These are phyloP conservation scores for Atrina japonica DNA, from an alignment of 2,888 invertebrate genomes.

Conservation along the genomic window DNA sequence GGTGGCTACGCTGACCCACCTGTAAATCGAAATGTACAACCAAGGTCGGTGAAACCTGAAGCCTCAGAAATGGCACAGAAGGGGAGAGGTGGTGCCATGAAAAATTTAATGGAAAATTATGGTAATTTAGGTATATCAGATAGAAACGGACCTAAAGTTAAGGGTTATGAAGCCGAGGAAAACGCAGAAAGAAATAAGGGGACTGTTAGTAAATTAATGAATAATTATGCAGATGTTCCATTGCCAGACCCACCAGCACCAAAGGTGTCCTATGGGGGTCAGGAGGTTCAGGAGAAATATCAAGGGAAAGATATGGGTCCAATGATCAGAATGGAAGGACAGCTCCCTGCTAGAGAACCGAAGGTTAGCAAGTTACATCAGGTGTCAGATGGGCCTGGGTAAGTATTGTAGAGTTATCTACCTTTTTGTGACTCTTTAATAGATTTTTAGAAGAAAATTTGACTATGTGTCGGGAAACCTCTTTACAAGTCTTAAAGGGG, in stretches of 20 bases:
- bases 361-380: conserved; percentile 70
- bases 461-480: too few species aligned
- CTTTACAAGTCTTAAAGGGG: too few species aligned
- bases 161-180: conserved; percentile 68
- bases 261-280: conserved; percentile 66
- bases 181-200: conserved; percentile 72
- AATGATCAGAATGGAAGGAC: conserved; percentile 67
- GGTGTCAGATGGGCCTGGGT: conserved; percentile 67
- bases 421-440: neutral
- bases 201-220: conserved; percentile 63
- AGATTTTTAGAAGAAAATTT: too few species aligned
- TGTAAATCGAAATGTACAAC: conserved; percentile 60
- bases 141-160: conserved; percentile 64
- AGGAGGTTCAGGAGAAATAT: conserved; percentile 68
- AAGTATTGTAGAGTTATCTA: conserved; percentile 18
- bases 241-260: conserved; percentile 56
- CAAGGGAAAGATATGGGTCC: conserved; percentile 73
- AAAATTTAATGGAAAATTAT: conserved; percentile 70
- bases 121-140: conserved; percentile 60
- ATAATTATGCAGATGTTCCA: conserved; percentile 63
- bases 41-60: conserved; percentile 65
- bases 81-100: conserved; percentile 72
- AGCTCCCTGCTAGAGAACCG: conserved; percentile 54
- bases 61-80: conserved; percentile 63
- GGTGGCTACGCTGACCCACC: conserved; percentile 71